These are phyloP conservation scores for Brenthis daphne DNA, from an alignment of 2,888 invertebrate genomes.

Conservation along the genomic window DNA sequence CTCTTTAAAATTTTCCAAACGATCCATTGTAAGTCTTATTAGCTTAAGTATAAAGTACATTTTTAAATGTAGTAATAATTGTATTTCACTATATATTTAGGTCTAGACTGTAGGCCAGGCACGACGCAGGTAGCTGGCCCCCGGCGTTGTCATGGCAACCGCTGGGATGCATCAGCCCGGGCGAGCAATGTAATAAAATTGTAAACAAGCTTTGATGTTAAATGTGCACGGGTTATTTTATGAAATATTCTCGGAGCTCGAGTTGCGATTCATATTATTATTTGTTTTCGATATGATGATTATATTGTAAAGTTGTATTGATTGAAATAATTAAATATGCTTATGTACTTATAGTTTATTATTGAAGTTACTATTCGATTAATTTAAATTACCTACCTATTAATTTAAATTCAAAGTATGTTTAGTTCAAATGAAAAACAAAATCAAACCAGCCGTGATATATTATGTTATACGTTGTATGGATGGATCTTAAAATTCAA, in stretches of 20 bases:
- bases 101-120: conserved; percentile 32
- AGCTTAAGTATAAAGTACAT: not conserved
- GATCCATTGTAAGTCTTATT: conserved; percentile 5
- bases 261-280: conserved; percentile 6
- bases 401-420: too few relatives aligned
- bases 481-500: too few relatives aligned
- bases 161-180: conserved; percentile 42
- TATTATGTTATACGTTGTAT: too few relatives aligned
- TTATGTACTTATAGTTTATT: too few relatives aligned
- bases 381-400: too few relatives aligned
- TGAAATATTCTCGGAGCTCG: conserved; percentile 23
- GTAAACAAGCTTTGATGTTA: conserved; percentile 38
- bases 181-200: conserved; percentile 38
- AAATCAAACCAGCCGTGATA: too few relatives aligned
- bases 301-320: too few relatives aligned
- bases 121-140: conserved; percentile 31
- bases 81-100: conserved; percentile 19
- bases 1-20: not conserved
- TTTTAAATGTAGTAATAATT: not conserved
- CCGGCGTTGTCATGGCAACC: conserved; percentile 46
- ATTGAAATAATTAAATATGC: too few relatives aligned
- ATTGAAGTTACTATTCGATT: too few relatives aligned
- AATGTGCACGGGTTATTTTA: conserved; percentile 27
- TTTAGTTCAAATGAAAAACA: too few relatives aligned
- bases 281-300: conserved; percentile 2